These are phyloP conservation scores for Chrysina gloriosa DNA, from an alignment of 2,888 invertebrate species.

Conservation along the genomic window DNA sequence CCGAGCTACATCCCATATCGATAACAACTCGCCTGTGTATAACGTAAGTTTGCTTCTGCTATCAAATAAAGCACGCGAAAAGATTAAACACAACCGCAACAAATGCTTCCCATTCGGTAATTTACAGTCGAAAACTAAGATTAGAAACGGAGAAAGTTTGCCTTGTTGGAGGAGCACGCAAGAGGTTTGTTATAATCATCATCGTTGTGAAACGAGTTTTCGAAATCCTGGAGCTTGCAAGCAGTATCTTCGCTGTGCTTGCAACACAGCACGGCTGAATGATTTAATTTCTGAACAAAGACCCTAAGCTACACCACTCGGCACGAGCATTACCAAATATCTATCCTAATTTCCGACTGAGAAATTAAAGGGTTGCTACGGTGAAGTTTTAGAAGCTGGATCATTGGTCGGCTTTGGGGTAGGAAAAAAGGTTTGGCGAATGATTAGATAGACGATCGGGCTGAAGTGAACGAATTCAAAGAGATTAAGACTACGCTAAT, in stretches of 20 bases:
- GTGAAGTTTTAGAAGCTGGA: slow-evolving; percentile 13
- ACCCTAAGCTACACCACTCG: slow-evolving; percentile 9
- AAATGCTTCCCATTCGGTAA: slow-evolving; percentile 34
- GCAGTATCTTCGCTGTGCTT: slow-evolving; percentile 15
- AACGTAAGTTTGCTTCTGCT: slow-evolving; percentile 16
- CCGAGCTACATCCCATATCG: slow-evolving; percentile 9
- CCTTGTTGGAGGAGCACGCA: slow-evolving; percentile 1
- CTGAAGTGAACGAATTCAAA: slow-evolving; percentile 15
- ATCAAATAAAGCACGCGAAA: slow-evolving; percentile 28
- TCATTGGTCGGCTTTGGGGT: not conserved
- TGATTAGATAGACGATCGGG: slow-evolving; percentile 30
- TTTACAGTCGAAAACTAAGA: slow-evolving; percentile 38
- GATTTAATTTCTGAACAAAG: slow-evolving; percentile 41
- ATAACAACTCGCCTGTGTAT: not conserved
- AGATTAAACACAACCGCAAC: slow-evolving; percentile 31
- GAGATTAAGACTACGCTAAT: slow-evolving; percentile 32
- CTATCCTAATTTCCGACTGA: slow-evolving; percentile 26
- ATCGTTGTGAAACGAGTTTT: slow-evolving; percentile 33
- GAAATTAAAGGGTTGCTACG: slow-evolving; percentile 32
- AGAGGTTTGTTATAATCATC: slow-evolving; percentile 33
- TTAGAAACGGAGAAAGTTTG: slow-evolving; percentile 33
- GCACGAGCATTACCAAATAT: slow-evolving; percentile 28
- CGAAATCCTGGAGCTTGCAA: slow-evolving; percentile 20
- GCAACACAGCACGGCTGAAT: slow-evolving; percentile 27
- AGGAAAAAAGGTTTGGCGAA: slow-evolving; percentile 31